Evolutionary conservation across 2,797 vertebrate species (phyloP), one percentile per base, ranked within the genome.

Genomic region (Lagorchestes hirsutus): DNA sequence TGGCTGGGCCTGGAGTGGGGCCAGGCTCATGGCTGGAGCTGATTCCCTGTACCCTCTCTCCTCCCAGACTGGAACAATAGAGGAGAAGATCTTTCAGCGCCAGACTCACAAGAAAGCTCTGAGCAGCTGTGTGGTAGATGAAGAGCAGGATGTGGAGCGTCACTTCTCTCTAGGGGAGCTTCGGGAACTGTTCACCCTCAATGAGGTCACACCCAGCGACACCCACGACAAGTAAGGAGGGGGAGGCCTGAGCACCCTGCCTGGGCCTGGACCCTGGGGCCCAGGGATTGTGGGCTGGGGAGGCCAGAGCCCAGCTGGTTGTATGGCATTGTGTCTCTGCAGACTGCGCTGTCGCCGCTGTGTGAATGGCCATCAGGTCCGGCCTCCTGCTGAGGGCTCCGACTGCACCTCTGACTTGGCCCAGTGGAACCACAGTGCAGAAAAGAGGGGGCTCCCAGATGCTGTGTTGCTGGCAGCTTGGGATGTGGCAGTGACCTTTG

Each of bases 51-150:
- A 2, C 4, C n/a, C n/a, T 22, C 28, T 40, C 29, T 1, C 54
- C 57, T 90, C 94, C 28, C 94, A 99, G 99, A 99, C 99, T 0
- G 99, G 99, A 55, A 99, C 99, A 4, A 99, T 99, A 11, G 99
- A 99, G 98, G 99, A 99, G 99, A 99, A 99, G 98, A 99, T 99
- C 98, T 99, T 99, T 95, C 99, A 99, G 97, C 99, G 99, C 52
- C 99, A 99, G 98, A 99, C 99, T 90, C 99, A 99, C 97, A 99
- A 99, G 98, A 99, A 99, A 95, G 99, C 99, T 11, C 99, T 99
- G 97, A 99, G 99, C 98, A 99, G 99, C 98, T 99, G 99, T 0
- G 99, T 99, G 96, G 99, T 99, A 91, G 99, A 99, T 54, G 99
- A 99, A 97, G 99, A 99, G 97, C 99, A 99, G 98, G 99, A 99